Percentiles rank a stretch among this genome's conserved stretches.
These are phyloP conservation scores for Cottus gobio DNA, from an alignment of 2,113 vertebrate species.

Conservation along the genomic window DNA sequence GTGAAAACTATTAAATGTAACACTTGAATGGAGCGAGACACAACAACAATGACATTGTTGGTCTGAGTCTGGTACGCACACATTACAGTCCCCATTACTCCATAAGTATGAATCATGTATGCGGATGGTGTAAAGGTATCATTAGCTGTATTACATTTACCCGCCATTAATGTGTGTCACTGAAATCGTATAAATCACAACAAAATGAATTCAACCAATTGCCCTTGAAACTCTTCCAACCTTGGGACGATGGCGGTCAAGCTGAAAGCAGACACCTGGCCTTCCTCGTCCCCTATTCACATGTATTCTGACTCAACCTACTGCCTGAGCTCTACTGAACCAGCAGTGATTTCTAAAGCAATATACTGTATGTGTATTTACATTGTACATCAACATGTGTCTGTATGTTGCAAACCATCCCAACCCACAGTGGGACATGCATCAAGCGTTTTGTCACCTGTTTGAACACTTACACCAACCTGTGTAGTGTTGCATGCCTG, in stretches of 20 bases:
- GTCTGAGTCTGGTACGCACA: slow-evolving; percentile 37
- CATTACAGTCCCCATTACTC: slow-evolving; percentile 16
- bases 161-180: slow-evolving; percentile 6
- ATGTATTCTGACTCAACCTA: slow-evolving; percentile 29
- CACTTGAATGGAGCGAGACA: slow-evolving; percentile 53
- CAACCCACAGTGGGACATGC: neutral
- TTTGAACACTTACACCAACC: slow-evolving; percentile 63
- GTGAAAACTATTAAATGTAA: slow-evolving; percentile 78
- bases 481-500: slow-evolving; percentile 92
- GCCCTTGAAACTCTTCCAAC: slow-evolving; percentile 33
- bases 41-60: slow-evolving; percentile 61
- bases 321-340: slow-evolving; percentile 9
- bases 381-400: neutral
- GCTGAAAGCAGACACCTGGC: slow-evolving; percentile 25
- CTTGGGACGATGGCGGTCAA: slow-evolving; percentile 32
- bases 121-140: slow-evolving; percentile 6
- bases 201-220: slow-evolving; percentile 19
- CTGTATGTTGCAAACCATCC: neutral
- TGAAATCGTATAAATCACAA: slow-evolving; percentile 46
- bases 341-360: slow-evolving; percentile 9
- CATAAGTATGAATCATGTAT: slow-evolving; percentile 21
- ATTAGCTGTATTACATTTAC: slow-evolving; percentile 1
- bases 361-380: neutral
- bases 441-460: neutral
- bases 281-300: slow-evolving; percentile 14